phyloP scores from a whole-genome alignment of 2,888 invertebrate genomes.

The Patella ulyssiponensis region DNA sequence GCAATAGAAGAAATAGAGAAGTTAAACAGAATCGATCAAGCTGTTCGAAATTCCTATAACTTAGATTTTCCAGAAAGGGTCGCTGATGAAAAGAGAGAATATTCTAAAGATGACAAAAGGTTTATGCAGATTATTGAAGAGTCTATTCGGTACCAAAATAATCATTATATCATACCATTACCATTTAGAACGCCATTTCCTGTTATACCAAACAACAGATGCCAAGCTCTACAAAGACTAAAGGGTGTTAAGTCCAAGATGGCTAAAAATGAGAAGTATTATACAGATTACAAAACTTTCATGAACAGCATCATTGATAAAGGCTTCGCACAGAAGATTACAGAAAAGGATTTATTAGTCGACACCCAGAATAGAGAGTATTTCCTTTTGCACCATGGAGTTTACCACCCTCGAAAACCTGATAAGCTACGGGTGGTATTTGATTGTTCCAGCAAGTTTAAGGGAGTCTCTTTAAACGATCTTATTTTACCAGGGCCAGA shows the following conservation, averaged over 20 bases:
- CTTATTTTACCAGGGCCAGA: constrained; percentile 19
- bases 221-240: neutral
- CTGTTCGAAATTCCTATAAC: constrained; percentile 10
- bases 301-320: constrained; percentile 17
- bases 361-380: neutral
- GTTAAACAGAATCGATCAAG: constrained; percentile 14
- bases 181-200: neutral
- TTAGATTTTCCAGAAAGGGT: neutral
- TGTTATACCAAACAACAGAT: no score
- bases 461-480: constrained; percentile 27
- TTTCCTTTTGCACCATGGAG: neutral
- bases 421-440: constrained; percentile 25
- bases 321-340: constrained; percentile 18
- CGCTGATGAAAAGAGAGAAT: neutral
- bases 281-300: constrained; percentile 17
- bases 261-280: constrained; percentile 10
- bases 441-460: constrained; percentile 20
- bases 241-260: constrained; percentile 11
- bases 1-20: constrained; percentile 7
- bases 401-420: constrained; percentile 18
- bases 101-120: neutral
- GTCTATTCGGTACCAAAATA: neutral
- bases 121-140: neutral
- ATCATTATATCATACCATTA: neutral
- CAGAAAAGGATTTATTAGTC: neutral